A percentile compares a stretch with the other conserved stretches of the same genome.
phyloP scores from a whole-genome alignment of 2,888 invertebrate genomes.

The Sarcophaga rosellei region DNA sequence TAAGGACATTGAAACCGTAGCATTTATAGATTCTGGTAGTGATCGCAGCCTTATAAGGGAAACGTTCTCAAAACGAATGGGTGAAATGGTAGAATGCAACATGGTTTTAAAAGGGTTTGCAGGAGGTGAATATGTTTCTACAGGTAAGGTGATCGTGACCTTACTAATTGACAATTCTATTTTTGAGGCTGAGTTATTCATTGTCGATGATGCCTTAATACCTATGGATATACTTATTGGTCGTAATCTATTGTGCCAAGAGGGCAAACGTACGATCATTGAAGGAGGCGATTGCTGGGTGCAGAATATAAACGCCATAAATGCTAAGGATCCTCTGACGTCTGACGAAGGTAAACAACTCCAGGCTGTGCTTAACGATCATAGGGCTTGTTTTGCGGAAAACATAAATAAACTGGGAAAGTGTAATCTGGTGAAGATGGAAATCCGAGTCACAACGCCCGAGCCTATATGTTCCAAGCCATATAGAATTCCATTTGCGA shows the following conservation, averaged over 20 bases:
- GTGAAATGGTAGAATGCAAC: background rate
- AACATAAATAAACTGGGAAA: slow-evolving; percentile 48
- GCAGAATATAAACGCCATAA: slow-evolving; percentile 1
- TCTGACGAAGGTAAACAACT: slow-evolving; percentile 23
- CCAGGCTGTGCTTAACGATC: slow-evolving; percentile 8
- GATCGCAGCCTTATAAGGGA: slow-evolving; percentile 14
- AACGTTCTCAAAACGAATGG: slow-evolving; percentile 18
- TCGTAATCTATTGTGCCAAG: slow-evolving; percentile 40
- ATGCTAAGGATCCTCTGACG: slow-evolving; percentile 16
- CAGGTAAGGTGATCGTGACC: slow-evolving; percentile 35
- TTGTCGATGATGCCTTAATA: slow-evolving; percentile 11
- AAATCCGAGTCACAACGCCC: no score
- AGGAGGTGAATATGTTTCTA: slow-evolving; percentile 48
- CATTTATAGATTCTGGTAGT: slow-evolving; percentile 45
- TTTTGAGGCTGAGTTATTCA: background rate
- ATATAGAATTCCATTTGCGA: no score
- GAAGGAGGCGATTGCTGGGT: slow-evolving; percentile 54
- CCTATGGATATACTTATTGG: slow-evolving; percentile 5
- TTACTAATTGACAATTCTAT: slow-evolving; percentile 39
- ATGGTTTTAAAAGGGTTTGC: slow-evolving; percentile 56
- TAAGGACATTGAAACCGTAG: background rate
- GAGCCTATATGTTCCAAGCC: no score
- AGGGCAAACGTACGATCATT: slow-evolving; percentile 48
- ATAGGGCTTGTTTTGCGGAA: slow-evolving; percentile 21
- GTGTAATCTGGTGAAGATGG: slow-evolving; percentile 50